Base-by-base conservation (phyloP, 2,888 invertebrate species). In the Minunthozetes semirufus region DNA sequence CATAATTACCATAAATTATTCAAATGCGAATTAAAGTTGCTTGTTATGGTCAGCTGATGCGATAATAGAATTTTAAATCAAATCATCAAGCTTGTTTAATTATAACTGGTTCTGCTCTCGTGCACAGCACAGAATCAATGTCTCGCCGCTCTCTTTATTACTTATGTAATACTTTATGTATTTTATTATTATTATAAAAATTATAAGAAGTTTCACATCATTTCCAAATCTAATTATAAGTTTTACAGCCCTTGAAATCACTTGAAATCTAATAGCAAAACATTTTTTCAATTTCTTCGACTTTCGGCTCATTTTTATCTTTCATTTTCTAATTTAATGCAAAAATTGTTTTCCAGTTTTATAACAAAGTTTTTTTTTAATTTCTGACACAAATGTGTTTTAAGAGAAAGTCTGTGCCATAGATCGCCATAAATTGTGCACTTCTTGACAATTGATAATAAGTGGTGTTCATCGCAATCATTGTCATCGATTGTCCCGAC, bases 201-300 rank as follows among this genome's bases (percentile, higher is more conserved):
- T 8, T 33, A 8, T 5, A 8, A 33, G 33, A 33, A 66, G 38
- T 66, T 38, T 66, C 66, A 38, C 66, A 66, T 66, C 66, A 15
- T 63, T 68, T 68, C 46, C 42, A 68, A 68, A 68, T 68, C 15
- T 68, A 68, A 68, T 68, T 68, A 46, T 68, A 46, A 38, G 46
- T 42, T 19, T 42, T 68, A 46, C 46, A 22, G 68, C 6, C 61
- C 33, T 33, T 33, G 33, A 29, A 68, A 68, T 68, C 6, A 29
- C 33, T 33, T 33, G 33, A 29, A 68, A 68, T 68, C 33, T 68
- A 68, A 68, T 11, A 46, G 38, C 15, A 42, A 68, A 68, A 68
- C 13, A 29, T 68, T 68, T 63, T 22, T 59, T 53, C 53, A n/a
- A 53, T 6, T 53, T 53, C 19, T n/a, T 53, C 6, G 8, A 53